Evolutionary conservation across 2,888 invertebrate species (phyloP), one percentile per base, ranked within the genome.

Genomic region (Leptopterna dolabrata): DNA sequence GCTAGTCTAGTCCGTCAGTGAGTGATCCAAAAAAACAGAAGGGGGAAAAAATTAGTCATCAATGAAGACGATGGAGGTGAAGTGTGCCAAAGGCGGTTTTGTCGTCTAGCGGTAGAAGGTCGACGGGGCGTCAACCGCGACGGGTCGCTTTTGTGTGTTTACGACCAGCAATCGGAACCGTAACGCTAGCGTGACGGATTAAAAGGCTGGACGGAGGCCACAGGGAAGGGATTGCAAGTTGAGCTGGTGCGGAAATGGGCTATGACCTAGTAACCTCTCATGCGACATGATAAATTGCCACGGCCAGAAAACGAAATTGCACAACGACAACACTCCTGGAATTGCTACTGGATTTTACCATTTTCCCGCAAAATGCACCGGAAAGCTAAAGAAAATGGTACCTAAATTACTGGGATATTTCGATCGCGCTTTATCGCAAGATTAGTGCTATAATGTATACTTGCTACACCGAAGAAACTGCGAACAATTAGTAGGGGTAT

Each of bases 151-250:
- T 63, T 63, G 63, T 55, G 55, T 63, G 63, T 63, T 63, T 63
- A 63, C 63, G 63, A 63, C 63, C 24, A 24, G 24, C 63, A 24
- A 63, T 24, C 63, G 24, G 63, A 63, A 24, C 63, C 24, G 63
- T 63, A 63, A 63, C 63, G 63, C 63, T 63, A 63, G 63, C 63
- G 24, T 63, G 63, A 63, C 63, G 63, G 63, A 63, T 63, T 13
- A 24, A 13, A 63, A 63, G 63, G 63, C 24, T 24, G 24, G 63
- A 11, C 63, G 24, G 63, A 63, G 63, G 63, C 27, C 63, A 63
- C 63, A 1, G 63, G 27, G 24, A 63, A 51, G 51, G n/a, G n/a
- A n/a, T 51, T 19, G 51, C 14, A 47, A 16, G 47, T 51, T 51
- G 14, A 51, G 51, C 51, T 36, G 36, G 36, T 36, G 2, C 7